Evolutionary conservation across 2,797 vertebrate species (phyloP).

Genomic region (Sebastes melanostomus): DNA sequence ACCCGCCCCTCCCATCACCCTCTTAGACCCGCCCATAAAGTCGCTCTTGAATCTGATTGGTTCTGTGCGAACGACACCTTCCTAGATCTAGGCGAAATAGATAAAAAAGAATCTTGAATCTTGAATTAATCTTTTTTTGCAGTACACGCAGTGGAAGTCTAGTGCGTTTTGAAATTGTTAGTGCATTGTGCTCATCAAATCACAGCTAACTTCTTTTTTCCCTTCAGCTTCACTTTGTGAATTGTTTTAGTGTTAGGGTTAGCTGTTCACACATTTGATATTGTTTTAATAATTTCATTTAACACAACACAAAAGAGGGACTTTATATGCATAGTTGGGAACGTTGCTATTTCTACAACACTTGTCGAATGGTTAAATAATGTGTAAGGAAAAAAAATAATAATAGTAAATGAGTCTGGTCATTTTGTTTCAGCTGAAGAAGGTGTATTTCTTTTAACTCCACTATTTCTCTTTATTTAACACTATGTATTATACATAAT

Average conservation of each 20-base stretch:
- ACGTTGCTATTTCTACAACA: neutral
- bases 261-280: neutral
- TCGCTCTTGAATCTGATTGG: constrained; percentile 63
- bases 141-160: neutral
- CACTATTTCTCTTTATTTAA: too few species aligned
- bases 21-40: constrained; percentile 20
- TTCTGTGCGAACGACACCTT: neutral
- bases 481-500: neutral
- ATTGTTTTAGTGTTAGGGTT: neutral
- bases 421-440: neutral
- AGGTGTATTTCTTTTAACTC: neutral
- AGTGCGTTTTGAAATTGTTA: neutral
- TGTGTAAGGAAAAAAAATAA: too few species aligned
- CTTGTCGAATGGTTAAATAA: too few species aligned
- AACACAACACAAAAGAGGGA: neutral
- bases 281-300: neutral
- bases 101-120: neutral
- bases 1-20: neutral
- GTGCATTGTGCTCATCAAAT: neutral
- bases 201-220: neutral
- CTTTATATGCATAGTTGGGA: neutral
- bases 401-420: neutral
- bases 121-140: too few species aligned
- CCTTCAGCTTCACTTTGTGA: neutral
- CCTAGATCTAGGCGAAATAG: constrained; percentile 45